A percentile compares a stretch with the other conserved stretches of the same genome.
Conservation (phyloP, 2,888 invertebrate genomes). For the Agrilus cyanescens region DNA sequence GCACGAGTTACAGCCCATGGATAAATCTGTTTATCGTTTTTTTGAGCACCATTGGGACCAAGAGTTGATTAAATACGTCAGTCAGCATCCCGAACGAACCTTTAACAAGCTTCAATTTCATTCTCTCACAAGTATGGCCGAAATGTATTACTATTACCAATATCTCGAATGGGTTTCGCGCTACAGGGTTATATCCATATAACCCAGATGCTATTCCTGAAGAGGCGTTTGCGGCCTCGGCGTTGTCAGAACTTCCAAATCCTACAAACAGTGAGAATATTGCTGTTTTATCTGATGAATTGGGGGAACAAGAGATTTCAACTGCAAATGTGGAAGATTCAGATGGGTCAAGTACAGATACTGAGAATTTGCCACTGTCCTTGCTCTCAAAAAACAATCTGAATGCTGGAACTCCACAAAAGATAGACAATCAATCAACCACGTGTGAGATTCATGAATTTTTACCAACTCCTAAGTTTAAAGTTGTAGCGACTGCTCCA, state of each 20-base stretch:
- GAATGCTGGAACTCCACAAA: slow-evolving; percentile 2
- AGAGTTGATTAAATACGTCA: background rate
- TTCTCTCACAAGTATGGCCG: slow-evolving; percentile 19
- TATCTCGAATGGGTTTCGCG: slow-evolving; percentile 19
- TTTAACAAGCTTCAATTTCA: slow-evolving; percentile 1
- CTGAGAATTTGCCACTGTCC: slow-evolving; percentile 5
- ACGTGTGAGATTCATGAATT: slow-evolving; percentile 3
- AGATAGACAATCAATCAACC: no score
- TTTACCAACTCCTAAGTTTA: slow-evolving; percentile 1
- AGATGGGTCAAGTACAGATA: slow-evolving; percentile 6
- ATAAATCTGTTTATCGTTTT: no score
- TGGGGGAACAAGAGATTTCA: slow-evolving; percentile 8
- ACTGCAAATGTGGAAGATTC: slow-evolving; percentile 7
- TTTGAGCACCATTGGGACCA: no score
- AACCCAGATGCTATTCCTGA: slow-evolving; percentile 19
- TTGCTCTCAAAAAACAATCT: slow-evolving; percentile 5
- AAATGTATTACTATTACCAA: slow-evolving; percentile 18
- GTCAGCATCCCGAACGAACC: slow-evolving; percentile 3
- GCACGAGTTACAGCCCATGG: no score
- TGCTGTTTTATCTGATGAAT: slow-evolving; percentile 8
- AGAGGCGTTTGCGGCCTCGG: slow-evolving; percentile 18
- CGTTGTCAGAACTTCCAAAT: no score
- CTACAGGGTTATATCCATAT: slow-evolving; percentile 21
- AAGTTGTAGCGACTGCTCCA: slow-evolving; percentile 2
- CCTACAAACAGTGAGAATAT: slow-evolving; percentile 8